These are phyloP conservation scores for Nesidiocoris tenuis DNA, from an alignment of 2,888 invertebrate species.

Conservation along the genomic window DNA sequence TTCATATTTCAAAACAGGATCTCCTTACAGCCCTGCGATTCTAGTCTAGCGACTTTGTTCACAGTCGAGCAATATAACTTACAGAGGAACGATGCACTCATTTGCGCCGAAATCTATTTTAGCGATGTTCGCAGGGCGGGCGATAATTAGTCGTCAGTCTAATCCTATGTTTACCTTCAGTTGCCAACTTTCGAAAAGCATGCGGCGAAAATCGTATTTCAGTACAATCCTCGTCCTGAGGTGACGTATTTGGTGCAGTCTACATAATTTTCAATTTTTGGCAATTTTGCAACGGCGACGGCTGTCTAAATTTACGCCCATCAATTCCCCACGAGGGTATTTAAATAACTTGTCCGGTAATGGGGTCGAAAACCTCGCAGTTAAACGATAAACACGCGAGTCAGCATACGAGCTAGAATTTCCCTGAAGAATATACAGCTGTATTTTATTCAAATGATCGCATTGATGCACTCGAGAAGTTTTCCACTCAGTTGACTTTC, in stretches of 20 bases:
- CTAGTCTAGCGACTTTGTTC: too few relatives aligned
- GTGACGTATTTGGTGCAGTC: background rate
- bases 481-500: too few relatives aligned
- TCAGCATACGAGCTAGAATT: too few relatives aligned
- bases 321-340: background rate
- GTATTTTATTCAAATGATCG: too few relatives aligned
- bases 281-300: background rate
- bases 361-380: background rate
- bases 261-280: background rate
- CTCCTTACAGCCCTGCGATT: too few relatives aligned
- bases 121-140: background rate
- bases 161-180: conserved; percentile 13
- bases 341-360: background rate
- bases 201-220: background rate
- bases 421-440: too few relatives aligned
- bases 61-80: too few relatives aligned
- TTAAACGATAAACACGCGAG: background rate
- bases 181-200: conserved; percentile 3
- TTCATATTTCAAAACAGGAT: too few relatives aligned
- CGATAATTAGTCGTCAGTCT: conserved; percentile 11
- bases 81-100: background rate
- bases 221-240: background rate
- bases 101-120: background rate
- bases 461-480: too few relatives aligned
- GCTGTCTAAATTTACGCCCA: background rate